phyloP scores from a whole-genome alignment of 1,140 invertebrate genomes.

The Drosophila orena region DNA sequence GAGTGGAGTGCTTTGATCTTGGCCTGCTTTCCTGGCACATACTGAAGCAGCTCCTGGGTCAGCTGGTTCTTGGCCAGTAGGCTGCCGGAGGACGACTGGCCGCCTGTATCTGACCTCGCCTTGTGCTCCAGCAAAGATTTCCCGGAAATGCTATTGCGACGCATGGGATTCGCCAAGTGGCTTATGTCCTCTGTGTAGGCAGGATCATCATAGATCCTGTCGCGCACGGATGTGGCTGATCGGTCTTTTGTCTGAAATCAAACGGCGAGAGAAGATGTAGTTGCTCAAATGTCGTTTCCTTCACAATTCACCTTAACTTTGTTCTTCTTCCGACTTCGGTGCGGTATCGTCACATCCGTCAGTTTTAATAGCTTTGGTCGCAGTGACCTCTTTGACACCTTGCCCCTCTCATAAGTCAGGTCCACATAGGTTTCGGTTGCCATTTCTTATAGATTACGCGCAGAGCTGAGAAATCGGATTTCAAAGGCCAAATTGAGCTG shows the following conservation, averaged over 20 bases:
- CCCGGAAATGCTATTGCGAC: conserved; percentile 77
- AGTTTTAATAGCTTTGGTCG: conserved; percentile 79
- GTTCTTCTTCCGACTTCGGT: conserved; percentile 80
- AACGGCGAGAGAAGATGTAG: not conserved
- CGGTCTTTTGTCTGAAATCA: conserved; percentile 69
- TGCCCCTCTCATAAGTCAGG: conserved; percentile 68
- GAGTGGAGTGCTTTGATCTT: conserved; percentile 21
- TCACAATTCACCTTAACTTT: conserved; percentile 74
- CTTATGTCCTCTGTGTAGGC: conserved; percentile 84
- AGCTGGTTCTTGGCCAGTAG: conserved; percentile 72
- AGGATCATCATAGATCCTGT: conserved; percentile 83
- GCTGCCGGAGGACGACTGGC: conserved; percentile 35
- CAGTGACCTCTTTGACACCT: conserved; percentile 65
- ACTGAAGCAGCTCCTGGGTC: conserved; percentile 71
- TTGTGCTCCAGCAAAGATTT: conserved; percentile 52
- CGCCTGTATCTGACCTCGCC: conserved; percentile 1
- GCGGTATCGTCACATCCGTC: conserved; percentile 76
- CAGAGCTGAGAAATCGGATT: conserved; percentile 7
- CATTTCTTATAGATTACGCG: conserved; percentile 44
- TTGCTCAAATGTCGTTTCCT: not conserved
- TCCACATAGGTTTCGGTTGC: conserved; percentile 81
- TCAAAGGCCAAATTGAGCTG: not conserved
- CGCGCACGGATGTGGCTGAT: conserved; percentile 66
- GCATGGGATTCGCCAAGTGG: conserved; percentile 79
- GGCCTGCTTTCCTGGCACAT: conserved; percentile 49